Conservation (phyloP, 2,888 invertebrate genomes). For the Drosophila ezoana region DNA sequence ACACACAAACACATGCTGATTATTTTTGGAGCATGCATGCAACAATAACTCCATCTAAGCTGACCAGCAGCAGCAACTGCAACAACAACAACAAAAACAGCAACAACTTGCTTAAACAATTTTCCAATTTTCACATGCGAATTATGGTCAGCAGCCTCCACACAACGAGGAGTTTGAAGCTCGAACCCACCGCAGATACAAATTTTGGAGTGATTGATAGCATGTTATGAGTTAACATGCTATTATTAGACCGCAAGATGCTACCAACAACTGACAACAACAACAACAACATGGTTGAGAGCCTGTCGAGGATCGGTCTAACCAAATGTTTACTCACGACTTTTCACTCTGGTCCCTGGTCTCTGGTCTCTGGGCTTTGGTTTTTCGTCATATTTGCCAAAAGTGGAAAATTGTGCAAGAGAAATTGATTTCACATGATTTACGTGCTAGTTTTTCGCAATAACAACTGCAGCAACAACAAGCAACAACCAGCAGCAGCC, state of each 20-base stretch:
- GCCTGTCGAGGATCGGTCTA: conserved; percentile 50
- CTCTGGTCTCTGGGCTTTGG: conserved; percentile 40
- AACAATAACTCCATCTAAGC: conserved; percentile 47
- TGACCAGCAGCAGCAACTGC: conserved; percentile 27
- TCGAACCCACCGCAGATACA: conserved; percentile 63
- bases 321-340: conserved; percentile 77
- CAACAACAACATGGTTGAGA: conserved; percentile 35
- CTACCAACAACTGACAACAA: conserved; percentile 65
- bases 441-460: conserved; percentile 69
- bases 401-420: conserved; percentile 78
- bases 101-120: conserved; percentile 53
- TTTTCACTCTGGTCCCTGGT: conserved; percentile 48
- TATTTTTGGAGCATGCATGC: conserved; percentile 66
- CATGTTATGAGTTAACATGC: conserved; percentile 82
- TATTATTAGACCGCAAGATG: conserved; percentile 78
- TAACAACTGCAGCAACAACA: conserved; percentile 27
- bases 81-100: conserved; percentile 17
- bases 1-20: conserved; percentile 23
- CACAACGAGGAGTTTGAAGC: conserved; percentile 34
- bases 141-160: conserved; percentile 56
- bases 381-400: conserved; percentile 77
- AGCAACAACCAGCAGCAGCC: conserved; percentile 40
- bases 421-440: conserved; percentile 84
- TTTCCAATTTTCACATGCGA: conserved; percentile 81
- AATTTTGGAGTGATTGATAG: conserved; percentile 79